Evolutionary conservation across 2,113 vertebrate species (phyloP).

Genomic region (Zosterops lateralis): DNA sequence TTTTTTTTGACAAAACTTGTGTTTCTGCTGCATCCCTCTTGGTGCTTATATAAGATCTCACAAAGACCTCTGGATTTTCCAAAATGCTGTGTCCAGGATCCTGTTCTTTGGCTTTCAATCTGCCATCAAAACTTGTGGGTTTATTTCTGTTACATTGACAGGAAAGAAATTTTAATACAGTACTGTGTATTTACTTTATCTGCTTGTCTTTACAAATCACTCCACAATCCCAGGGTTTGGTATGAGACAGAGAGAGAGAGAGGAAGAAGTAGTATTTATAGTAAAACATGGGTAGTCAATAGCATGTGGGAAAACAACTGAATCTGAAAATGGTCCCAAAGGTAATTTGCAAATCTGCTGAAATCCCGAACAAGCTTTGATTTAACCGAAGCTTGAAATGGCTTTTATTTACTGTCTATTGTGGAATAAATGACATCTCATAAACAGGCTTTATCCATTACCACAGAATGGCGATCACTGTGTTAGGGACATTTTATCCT

Average conservation of each 20-base stretch:
- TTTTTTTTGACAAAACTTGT: background rate
- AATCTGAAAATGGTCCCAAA: slow-evolving; percentile 81
- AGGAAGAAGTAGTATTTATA: slow-evolving; percentile 55
- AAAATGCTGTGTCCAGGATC: background rate
- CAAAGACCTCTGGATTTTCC: background rate
- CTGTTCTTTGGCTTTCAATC: background rate
- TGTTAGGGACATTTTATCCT: slow-evolving; percentile 86
- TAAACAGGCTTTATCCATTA: slow-evolving; percentile 89
- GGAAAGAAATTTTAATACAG: slow-evolving; percentile 47
- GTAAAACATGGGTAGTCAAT: slow-evolving; percentile 67
- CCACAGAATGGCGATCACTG: slow-evolving; percentile 78
- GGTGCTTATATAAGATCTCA: background rate
- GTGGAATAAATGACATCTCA: slow-evolving; percentile 89
- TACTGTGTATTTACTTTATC: slow-evolving; percentile 32
- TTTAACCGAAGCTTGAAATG: slow-evolving; percentile 93
- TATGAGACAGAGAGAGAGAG: background rate
- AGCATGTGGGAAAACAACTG: slow-evolving; percentile 73
- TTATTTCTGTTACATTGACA: background rate
- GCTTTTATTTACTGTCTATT: slow-evolving; percentile 96
- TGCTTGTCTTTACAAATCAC: slow-evolving; percentile 68
- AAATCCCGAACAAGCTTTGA: slow-evolving; percentile 93
- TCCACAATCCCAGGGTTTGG: slow-evolving; percentile 25
- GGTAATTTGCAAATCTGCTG: slow-evolving; percentile 93
- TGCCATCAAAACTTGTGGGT: background rate
- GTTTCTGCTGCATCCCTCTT: background rate